Conservation (phyloP, 2,888 invertebrate genomes). For the Tachina lurida region DNA sequence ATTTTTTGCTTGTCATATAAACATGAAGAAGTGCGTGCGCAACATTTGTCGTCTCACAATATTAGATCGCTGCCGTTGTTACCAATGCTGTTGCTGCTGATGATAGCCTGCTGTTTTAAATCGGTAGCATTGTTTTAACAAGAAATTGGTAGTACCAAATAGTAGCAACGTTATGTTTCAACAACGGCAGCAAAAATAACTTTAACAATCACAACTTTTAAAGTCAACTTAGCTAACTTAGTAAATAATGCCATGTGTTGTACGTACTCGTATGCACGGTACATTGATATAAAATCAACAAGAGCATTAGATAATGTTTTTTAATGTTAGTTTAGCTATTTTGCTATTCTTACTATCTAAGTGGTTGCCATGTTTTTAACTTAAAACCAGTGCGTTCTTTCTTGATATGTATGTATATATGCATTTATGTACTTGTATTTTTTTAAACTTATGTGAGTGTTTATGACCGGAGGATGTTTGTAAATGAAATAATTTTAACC, state of each 20-base stretch:
- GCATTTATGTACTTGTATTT: background rate
- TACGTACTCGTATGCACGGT: too few relatives aligned
- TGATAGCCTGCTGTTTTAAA: constrained; percentile 66
- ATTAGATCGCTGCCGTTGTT: constrained; percentile 15
- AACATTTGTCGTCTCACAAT: constrained; percentile 18
- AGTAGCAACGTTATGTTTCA: constrained; percentile 61
- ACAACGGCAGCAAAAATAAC: constrained; percentile 35
- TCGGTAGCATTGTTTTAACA: constrained; percentile 58
- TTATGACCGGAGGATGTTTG: constrained; percentile 42
- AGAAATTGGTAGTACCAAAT: constrained; percentile 54
- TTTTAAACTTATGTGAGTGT: constrained; percentile 23
- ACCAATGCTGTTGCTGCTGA: constrained; percentile 39
- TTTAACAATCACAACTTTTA: constrained; percentile 28
- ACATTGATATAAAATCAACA: background rate
- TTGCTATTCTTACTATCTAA: constrained; percentile 39
- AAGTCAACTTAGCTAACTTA: background rate
- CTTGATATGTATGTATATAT: background rate
- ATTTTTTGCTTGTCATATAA: constrained; percentile 41
- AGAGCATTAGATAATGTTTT: background rate
- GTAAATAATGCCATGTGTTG: constrained; percentile 13
- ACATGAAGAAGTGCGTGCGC: constrained; percentile 65
- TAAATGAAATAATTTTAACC: constrained; percentile 55
- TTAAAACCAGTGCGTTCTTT: constrained; percentile 14
- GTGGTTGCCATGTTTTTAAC: constrained; percentile 36
- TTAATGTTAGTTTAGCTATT: constrained; percentile 24